Evolutionary conservation across 2,797 vertebrate species (phyloP).

Genomic region (Hemitrygon akajei): DNA sequence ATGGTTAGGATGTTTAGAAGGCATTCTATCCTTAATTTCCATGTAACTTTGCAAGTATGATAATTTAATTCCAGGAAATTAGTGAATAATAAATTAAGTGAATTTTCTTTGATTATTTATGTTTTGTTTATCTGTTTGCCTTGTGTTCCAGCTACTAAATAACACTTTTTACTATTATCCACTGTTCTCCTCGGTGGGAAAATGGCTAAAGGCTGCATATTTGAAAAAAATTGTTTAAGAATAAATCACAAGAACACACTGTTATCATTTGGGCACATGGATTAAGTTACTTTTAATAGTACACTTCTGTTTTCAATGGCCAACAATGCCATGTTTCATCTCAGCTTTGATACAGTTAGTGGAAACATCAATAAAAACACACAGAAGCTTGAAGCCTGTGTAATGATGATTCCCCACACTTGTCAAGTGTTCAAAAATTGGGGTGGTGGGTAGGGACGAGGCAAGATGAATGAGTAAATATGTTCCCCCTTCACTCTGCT

Average conservation of each 20-base stretch:
- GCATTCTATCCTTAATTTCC: not conserved
- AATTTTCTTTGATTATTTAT: not conserved
- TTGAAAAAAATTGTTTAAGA: not conserved
- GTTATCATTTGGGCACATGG: not conserved
- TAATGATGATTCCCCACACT: not conserved
- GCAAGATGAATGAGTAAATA: not conserved
- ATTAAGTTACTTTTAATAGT: not conserved
- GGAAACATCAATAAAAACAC: not conserved
- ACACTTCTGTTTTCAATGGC: too few species aligned
- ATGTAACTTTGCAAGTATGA: not conserved
- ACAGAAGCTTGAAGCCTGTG: too few species aligned
- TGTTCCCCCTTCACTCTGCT: not conserved
- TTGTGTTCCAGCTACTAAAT: not conserved
- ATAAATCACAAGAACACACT: not conserved
- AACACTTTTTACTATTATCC: not conserved
- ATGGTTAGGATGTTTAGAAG: not conserved
- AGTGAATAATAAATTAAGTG: not conserved
- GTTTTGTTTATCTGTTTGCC: not conserved
- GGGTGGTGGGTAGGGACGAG: not conserved
- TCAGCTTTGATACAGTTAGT: not conserved
- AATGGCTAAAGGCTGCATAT: not conserved
- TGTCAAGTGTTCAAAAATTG: not conserved
- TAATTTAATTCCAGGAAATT: not conserved
- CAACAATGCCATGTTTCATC: not conserved
- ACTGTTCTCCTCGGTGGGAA: not conserved